Evolutionary conservation across 2,888 invertebrate genomes (phyloP).

Genomic region (Lamproptera curius): DNA sequence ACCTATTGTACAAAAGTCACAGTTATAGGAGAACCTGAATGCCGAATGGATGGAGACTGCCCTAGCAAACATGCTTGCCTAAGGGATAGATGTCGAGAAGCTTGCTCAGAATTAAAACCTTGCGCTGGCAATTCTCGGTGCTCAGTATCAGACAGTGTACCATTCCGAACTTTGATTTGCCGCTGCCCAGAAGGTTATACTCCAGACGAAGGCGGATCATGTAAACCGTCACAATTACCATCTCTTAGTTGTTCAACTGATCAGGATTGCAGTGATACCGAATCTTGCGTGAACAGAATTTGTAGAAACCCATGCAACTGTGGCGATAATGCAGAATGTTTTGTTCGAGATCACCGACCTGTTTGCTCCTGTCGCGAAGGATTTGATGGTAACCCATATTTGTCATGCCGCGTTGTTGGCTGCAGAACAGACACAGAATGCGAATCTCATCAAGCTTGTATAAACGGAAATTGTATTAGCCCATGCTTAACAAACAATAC

Average conservation of each 20-base stretch:
- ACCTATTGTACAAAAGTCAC: conserved; percentile 82
- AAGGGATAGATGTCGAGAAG: conserved; percentile 86
- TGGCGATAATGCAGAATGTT: conserved; percentile 89
- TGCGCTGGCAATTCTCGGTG: conserved; percentile 87
- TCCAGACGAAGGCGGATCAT: conserved; percentile 87
- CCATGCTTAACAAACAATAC: conserved; percentile 89
- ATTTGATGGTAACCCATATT: conserved; percentile 91
- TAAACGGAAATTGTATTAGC: conserved; percentile 90
- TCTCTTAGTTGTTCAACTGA: conserved; percentile 88
- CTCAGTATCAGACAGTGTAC: conserved; percentile 89
- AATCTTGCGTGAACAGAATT: conserved; percentile 91
- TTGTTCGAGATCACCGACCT: conserved; percentile 89
- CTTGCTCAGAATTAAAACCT: conserved; percentile 86
- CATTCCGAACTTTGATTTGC: conserved; percentile 92
- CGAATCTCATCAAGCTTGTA: conserved; percentile 88
- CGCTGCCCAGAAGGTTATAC: conserved; percentile 92
- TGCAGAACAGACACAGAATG: conserved; percentile 92
- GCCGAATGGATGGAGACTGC: conserved; percentile 88
- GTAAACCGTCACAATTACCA: conserved; percentile 83
- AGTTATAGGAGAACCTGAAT: conserved; percentile 80
- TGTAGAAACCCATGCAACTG: conserved; percentile 94
- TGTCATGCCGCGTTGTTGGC: conserved; percentile 87
- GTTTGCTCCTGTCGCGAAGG: conserved; percentile 91
- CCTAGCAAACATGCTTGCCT: conserved; percentile 90
- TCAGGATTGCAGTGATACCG: conserved; percentile 85